These are phyloP conservation scores for Drosophila emarginata DNA, from an alignment of 2,888 invertebrate genomes.

Conservation along the genomic window DNA sequence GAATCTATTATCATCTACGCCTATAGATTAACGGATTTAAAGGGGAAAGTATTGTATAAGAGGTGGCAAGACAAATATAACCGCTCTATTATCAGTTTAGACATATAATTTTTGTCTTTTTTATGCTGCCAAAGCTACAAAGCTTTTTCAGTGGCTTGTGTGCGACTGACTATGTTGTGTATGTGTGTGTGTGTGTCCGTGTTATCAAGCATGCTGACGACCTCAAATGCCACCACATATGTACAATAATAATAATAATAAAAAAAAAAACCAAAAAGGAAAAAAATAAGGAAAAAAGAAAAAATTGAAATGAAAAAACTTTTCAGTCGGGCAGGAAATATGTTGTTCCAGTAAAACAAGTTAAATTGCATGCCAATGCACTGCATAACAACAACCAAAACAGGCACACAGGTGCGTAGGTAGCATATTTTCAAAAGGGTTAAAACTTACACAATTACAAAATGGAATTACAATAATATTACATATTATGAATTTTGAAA, in stretches of 20 bases:
- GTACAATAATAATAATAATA: no score
- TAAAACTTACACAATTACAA: neutral
- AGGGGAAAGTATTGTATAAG: neutral
- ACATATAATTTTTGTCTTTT: constrained; percentile 7
- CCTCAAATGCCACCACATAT: constrained; percentile 72
- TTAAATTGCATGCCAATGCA: constrained; percentile 77
- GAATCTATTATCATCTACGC: neutral
- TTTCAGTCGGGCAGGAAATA: constrained; percentile 70
- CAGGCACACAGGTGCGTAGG: constrained; percentile 7
- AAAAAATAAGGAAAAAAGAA: constrained; percentile 36
- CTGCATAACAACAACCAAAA: constrained; percentile 45
- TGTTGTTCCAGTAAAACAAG: constrained; percentile 64
- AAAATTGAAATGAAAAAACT: constrained; percentile 37
- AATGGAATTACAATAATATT: neutral
- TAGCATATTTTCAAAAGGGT: neutral
- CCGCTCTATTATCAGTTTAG: neutral
- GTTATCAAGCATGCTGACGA: constrained; percentile 65
- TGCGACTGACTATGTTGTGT: neutral
- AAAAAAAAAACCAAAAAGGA: constrained; percentile 16
- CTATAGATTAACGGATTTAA: neutral
- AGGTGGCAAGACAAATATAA: neutral
- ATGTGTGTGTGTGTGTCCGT: constrained; percentile 13
- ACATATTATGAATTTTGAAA: neutral
- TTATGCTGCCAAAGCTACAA: constrained; percentile 29
- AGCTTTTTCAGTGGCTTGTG: constrained; percentile 19